Evolutionary conservation across 2,888 invertebrate genomes (phyloP), one percentile per base, ranked within the genome.

Genomic region (Aromia moschata): DNA sequence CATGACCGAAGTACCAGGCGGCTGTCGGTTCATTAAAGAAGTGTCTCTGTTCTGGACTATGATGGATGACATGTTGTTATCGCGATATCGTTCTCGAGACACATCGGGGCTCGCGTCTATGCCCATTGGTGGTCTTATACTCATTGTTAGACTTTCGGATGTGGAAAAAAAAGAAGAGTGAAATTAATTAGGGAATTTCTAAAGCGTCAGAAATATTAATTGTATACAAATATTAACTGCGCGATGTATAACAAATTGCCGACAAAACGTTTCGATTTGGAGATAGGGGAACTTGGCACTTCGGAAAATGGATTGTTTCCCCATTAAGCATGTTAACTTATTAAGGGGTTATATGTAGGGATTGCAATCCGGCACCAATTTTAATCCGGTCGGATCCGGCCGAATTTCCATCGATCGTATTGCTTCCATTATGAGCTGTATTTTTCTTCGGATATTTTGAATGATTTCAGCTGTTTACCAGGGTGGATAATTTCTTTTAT

Each of bases 11-110:
- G 73, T 73, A 70, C 69, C 67, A 69, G 73, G 76, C 76, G 78
- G 77, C 77, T 74, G 78, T 78, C 79, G 75, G 71, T 74, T 76
- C 77, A 74, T 77, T 79, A 80, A 80, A 79, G 78, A 75, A 77
- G 73, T 75, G 77, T 76, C 75, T 73, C 76, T 76, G 70, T 71
- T 68, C 71, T 67, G 72, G 74, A 78, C 77, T 77, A 79, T 80
- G 80, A 80, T 80, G 76, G 80, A 80, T 80, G 76, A 75, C 70
- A 71, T 70, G 70, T 71, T 70, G 72, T 78, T 80, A 80, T 80
- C 80, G 74, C 68, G 67, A 74, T 76, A 77, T 79, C 76, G 70
- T 69, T 75, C 70, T 69, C 67, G 69, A 68, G 62, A 67, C 73
- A 75, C 76, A 76, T 72, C 74, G 70, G 71, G 58, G 70, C 67